Evolutionary conservation across 2,888 invertebrate species (phyloP), one percentile per base, ranked within the genome.

Genomic region (Tridacna gigas): DNA sequence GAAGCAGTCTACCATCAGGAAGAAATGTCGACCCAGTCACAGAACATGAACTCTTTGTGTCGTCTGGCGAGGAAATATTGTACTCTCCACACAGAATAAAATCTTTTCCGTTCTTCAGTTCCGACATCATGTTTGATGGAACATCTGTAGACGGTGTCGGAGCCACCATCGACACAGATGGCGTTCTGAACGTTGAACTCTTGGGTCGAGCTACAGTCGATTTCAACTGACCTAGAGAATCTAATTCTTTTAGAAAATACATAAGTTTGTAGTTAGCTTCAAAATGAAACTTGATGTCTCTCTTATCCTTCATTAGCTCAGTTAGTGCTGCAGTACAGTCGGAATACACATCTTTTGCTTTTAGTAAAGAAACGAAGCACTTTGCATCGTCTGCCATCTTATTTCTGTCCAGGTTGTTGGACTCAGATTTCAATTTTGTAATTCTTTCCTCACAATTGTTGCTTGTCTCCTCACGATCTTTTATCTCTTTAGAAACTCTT

Each of bases 211-310:
- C 74, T n/a, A 82, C 20, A 0, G 77, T 66, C 3, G 79, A 69
- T 45, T 82, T 84, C n/a, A 84, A 48, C 25, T 66, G 56, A 25
- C 84, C 84, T 15, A 84, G 66, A 12, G 77, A 63, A 37, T 82
- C 84, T 2, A 81, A 61, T 11, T 81, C 79, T 45, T 79, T 81
- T 20, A 84, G 47, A 45, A 75, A 76, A 66, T 82, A 69, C 60
- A 82, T 22, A 22, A 84, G 61, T 67, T 82, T 84, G 13, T 76
- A 76, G 60, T 82, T 84, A 0, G 81, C 71, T 28, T 81, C 84
- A 51, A 84, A 84, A 3, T 67, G 61, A 26, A 81, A 47, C 12
- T 51, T 65, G 20, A 75, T 51, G 63, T 84, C 84, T 25, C 71
- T 56, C 15, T 77, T 76, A n/a, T 82, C 81, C 48, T 74, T 82